Evolutionary conservation across 2,888 invertebrate species (phyloP), one percentile per base, ranked within the genome.

Genomic region (Pterobdella sp.): DNA sequence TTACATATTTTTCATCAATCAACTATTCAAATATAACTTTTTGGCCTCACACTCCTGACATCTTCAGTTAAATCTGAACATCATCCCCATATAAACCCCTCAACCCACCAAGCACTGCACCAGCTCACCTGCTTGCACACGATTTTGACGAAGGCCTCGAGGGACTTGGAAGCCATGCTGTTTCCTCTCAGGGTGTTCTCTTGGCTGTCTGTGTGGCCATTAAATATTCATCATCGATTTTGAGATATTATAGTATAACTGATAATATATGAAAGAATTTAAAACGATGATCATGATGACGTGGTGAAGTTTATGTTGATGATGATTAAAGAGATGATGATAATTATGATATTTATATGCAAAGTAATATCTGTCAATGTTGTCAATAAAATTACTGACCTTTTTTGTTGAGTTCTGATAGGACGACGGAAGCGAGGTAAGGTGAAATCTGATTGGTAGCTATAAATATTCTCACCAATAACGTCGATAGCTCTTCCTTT

Each of bases 61-160:
- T 14, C 49, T 14, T 14, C 49, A 42, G 22, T 22, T 14, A 42
- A 42, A 22, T 14, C 49, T 14, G 10, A 42, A 42, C 49, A 42
- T 14, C 49, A 42, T 14, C 49, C 7, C 49, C 49, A 42, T 14
- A 7, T 14, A 42, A 7, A 42, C 49, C 49, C 7, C 7, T 22
- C 49, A 42, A 7, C 7, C 7, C 49, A 42, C 49, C 49, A 42
- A 42, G 10, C 49, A 42, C 49, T 14, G 22, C 49, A 42, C 7
- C 49, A 42, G 22, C 49, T 72, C 75, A 84, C 83, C 79, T 85
- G 90, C 81, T 93, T 92, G 2, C 94, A 94, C 26, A 93, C 91
- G 34, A 94, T 87, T 84, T 94, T 94, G 84, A 94, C 88, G 83
- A 93, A 94, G 1, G 93, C 93, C 85, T 95, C 95, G 91, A 94